A percentile compares a stretch with the other conserved stretches of the same genome.
phyloP scores from a whole-genome alignment of 2,797 vertebrate species.

The Propithecus deckenii region DNA sequence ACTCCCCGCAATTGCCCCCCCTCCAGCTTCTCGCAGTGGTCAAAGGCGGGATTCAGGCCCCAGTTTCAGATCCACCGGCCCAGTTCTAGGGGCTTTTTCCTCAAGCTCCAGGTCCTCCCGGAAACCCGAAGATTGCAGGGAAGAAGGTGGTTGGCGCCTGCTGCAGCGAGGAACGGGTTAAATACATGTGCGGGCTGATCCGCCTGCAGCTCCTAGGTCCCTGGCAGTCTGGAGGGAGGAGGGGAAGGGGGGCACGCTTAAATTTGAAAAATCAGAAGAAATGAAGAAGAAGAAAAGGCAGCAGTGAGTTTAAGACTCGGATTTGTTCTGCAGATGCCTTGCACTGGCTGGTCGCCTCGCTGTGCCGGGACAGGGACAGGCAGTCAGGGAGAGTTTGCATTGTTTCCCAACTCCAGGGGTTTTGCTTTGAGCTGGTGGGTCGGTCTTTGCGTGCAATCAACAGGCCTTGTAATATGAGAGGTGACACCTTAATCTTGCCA shows the following conservation, averaged over 20 bases:
- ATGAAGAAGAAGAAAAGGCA: neutral
- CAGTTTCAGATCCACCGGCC: neutral
- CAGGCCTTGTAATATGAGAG: slow-evolving; percentile 84
- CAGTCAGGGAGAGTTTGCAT: slow-evolving; percentile 25
- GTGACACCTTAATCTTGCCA: slow-evolving; percentile 86
- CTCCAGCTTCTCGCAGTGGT: neutral
- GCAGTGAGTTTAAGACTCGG: neutral
- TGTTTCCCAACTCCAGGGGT: slow-evolving; percentile 54
- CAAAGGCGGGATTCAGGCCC: neutral
- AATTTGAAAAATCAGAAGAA: slow-evolving; percentile 54
- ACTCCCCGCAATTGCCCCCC: neutral
- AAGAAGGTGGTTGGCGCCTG: neutral
- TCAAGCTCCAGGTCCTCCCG: neutral
- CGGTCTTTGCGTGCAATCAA: slow-evolving; percentile 80
- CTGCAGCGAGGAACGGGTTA: slow-evolving; percentile 82
- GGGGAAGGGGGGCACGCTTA: slow-evolving; percentile 31
- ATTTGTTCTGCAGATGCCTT: slow-evolving; percentile 61
- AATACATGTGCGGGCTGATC: slow-evolving; percentile 72
- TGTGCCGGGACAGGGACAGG: slow-evolving; percentile 47
- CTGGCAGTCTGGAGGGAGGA: slow-evolving; percentile 34
- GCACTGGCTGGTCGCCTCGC: neutral
- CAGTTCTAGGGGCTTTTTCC: neutral
- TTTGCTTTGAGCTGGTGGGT: slow-evolving; percentile 67
- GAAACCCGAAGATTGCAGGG: neutral
- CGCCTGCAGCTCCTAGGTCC: slow-evolving; percentile 69